These are phyloP conservation scores for Stratiomys singularior DNA, from an alignment of 2,888 invertebrate genomes.

Conservation along the genomic window DNA sequence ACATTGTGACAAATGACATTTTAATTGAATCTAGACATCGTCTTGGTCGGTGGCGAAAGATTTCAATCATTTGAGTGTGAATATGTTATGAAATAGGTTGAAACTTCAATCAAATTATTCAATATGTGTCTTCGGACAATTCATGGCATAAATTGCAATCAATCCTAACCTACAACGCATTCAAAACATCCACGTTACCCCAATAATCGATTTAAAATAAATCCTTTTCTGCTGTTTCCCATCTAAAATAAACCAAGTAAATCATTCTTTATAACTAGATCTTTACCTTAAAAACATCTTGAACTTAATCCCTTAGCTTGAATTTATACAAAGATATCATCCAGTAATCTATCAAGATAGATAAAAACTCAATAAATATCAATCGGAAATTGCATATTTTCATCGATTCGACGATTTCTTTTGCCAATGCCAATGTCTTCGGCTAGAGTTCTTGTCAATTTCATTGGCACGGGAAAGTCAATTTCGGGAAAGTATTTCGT, in stretches of 20 bases:
- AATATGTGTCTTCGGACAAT: too few species aligned
- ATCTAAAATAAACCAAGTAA: too few species aligned
- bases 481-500: not conserved
- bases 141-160: too few species aligned
- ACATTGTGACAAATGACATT: slow-evolving; percentile 44
- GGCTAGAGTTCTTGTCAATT: not conserved
- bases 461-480: not conserved
- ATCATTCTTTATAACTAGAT: too few species aligned
- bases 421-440: not conserved
- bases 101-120: too few species aligned
- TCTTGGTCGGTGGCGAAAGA: not conserved
- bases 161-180: too few species aligned
- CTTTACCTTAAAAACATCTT: too few species aligned
- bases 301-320: not conserved
- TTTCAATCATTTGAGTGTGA: not conserved
- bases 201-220: too few species aligned
- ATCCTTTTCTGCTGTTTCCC: too few species aligned
- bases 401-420: slow-evolving; percentile 27
- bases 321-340: not conserved
- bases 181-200: too few species aligned
- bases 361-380: slow-evolving; percentile 27
- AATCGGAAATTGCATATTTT: slow-evolving; percentile 46
- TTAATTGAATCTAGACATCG: slow-evolving; percentile 33
- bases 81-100: not conserved
- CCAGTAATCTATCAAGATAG: not conserved